Conservation (phyloP, 2,113 vertebrate species). For the Lepus europaeus region DNA sequence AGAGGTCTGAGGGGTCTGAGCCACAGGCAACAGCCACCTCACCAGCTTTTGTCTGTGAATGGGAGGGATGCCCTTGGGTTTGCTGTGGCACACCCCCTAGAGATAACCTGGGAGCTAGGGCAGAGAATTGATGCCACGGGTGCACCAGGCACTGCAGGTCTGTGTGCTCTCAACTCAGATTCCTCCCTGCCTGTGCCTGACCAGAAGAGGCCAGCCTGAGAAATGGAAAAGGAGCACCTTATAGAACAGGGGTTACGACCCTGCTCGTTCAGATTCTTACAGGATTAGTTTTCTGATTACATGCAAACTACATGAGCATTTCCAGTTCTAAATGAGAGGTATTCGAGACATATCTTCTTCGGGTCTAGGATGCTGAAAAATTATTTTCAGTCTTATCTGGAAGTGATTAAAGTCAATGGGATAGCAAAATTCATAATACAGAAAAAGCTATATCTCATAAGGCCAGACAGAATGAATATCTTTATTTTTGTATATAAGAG, state of each 20-base stretch:
- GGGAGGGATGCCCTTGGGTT: not conserved
- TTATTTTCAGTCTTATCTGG: slow-evolving; percentile 63
- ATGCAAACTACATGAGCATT: slow-evolving; percentile 1
- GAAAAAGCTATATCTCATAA: slow-evolving; percentile 24
- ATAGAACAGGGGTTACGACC: not conserved
- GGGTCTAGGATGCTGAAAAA: slow-evolving; percentile 10
- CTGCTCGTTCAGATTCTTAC: slow-evolving; percentile 34
- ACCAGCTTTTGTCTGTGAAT: not conserved
- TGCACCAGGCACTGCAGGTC: not conserved
- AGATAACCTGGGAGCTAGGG: not conserved
- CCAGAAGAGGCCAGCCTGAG: not conserved
- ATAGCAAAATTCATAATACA: slow-evolving; percentile 32
- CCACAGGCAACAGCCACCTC: not conserved
- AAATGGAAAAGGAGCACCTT: not conserved
- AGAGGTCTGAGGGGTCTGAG: not conserved
- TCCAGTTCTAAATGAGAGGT: slow-evolving; percentile 25
- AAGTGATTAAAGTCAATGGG: slow-evolving; percentile 37
- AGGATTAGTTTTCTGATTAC: slow-evolving; percentile 43
- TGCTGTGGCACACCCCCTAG: not conserved
- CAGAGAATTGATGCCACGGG: not conserved
- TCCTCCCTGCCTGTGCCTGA: not conserved
- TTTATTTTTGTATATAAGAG: slow-evolving; percentile 43
- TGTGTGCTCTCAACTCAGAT: not conserved
- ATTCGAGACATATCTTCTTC: slow-evolving; percentile 40
- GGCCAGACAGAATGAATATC: not conserved